Evolutionary conservation across 2,797 vertebrate genomes (phyloP).

Genomic region (Craterocephalus amniculus): DNA sequence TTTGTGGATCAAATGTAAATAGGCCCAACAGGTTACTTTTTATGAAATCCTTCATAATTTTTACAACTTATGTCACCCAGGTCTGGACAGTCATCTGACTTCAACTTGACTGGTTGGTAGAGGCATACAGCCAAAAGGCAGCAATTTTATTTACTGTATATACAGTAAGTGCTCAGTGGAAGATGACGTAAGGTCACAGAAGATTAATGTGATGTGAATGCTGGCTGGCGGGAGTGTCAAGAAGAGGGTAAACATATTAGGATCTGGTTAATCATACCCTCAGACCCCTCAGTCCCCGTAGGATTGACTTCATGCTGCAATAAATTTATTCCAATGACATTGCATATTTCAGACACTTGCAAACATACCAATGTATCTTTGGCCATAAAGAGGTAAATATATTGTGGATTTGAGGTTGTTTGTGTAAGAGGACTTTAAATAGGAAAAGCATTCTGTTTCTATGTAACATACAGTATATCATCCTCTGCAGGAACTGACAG

Average conservation of each 20-base stretch:
- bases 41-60: not conserved
- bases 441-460: no score
- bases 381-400: no score
- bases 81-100: not conserved
- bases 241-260: not conserved
- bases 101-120: not conserved
- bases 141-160: not conserved
- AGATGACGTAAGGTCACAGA: not conserved
- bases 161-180: not conserved
- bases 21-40: not conserved
- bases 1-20: not conserved
- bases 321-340: not conserved
- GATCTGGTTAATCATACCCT: not conserved
- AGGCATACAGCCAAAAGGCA: not conserved
- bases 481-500: not conserved
- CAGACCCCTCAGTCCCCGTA: not conserved
- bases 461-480: no score
- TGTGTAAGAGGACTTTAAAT: no score
- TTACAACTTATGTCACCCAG: not conserved
- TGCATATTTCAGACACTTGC: not conserved
- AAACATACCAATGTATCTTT: no score
- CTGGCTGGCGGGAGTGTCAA: not conserved
- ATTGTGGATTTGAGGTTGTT: no score
- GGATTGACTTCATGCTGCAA: not conserved
- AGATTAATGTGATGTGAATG: not conserved